A percentile compares a stretch with the other conserved stretches of the same genome.
These are phyloP conservation scores for Alentia gelatinosa DNA, from an alignment of 2,888 invertebrate genomes.

Conservation along the genomic window DNA sequence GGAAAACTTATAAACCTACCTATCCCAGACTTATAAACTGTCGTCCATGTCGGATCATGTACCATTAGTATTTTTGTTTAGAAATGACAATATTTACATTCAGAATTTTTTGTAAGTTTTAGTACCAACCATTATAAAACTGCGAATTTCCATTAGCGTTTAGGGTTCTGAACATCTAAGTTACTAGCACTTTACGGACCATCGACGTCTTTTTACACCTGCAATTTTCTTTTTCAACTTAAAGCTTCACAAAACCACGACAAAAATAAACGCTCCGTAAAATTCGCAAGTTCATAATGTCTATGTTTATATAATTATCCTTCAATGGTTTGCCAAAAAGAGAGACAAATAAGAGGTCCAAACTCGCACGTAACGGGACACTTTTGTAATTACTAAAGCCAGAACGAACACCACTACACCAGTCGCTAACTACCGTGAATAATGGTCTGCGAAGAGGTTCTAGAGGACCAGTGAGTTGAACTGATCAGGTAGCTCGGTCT, in stretches of 20 bases:
- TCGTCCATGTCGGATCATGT: neutral
- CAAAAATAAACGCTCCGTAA: neutral
- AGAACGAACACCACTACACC: neutral
- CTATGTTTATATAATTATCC: neutral
- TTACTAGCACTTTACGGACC: neutral
- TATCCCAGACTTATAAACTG: neutral
- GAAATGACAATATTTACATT: neutral
- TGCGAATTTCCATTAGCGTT: neutral
- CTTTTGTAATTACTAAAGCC: neutral
- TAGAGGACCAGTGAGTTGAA: no score
- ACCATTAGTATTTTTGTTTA: neutral
- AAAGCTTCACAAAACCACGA: neutral
- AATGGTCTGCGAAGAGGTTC: no score
- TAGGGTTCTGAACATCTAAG: neutral
- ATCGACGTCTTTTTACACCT: neutral
- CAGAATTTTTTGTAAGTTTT: neutral
- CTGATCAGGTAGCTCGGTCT: no score
- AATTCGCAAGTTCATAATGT: neutral
- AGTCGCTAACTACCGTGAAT: slow-evolving; percentile 1
- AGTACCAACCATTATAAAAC: neutral
- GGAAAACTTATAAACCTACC: neutral
- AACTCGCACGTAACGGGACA: neutral
- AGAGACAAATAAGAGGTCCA: neutral
- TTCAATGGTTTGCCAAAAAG: neutral
- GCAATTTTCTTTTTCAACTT: neutral